Percentiles rank a stretch among this genome's conserved stretches.
Conservation (phyloP, 2,888 invertebrate genomes). For the Polydrusus cervinus region DNA sequence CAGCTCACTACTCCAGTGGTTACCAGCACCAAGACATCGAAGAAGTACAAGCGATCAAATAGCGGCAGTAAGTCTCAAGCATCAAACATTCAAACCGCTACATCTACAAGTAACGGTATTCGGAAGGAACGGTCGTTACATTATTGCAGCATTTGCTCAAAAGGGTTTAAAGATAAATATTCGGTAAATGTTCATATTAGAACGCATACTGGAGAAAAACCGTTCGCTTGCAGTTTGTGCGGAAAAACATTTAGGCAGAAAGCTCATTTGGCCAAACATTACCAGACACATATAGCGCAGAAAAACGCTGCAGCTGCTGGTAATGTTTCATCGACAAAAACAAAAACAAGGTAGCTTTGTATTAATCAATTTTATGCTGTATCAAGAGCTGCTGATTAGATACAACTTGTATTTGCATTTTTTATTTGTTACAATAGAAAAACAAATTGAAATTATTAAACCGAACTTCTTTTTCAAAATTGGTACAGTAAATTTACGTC, state of each 20-base stretch:
- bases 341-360: slow-evolving; percentile 69
- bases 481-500: too few species aligned
- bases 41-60: slow-evolving; percentile 82
- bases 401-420: slow-evolving; percentile 4
- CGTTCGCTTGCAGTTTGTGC: slow-evolving; percentile 95
- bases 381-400: background rate
- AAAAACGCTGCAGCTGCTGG: slow-evolving; percentile 83
- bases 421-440: too few species aligned
- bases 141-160: slow-evolving; percentile 94
- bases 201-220: slow-evolving; percentile 98
- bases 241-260: slow-evolving; percentile 95
- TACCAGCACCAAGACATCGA: slow-evolving; percentile 78
- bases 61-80: slow-evolving; percentile 65
- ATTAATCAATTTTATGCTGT: slow-evolving; percentile 24
- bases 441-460: too few species aligned
- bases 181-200: slow-evolving; percentile 98
- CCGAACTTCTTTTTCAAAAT: too few species aligned
- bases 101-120: slow-evolving; percentile 81
- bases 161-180: slow-evolving; percentile 96
- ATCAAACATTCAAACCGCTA: slow-evolving; percentile 70
- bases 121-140: slow-evolving; percentile 91
- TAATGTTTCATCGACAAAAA: slow-evolving; percentile 69
- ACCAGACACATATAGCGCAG: slow-evolving; percentile 93
- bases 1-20: slow-evolving; percentile 75
- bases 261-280: slow-evolving; percentile 93